Conservation (phyloP, 2,888 invertebrate genomes). For the Dryadula phaetusa region DNA sequence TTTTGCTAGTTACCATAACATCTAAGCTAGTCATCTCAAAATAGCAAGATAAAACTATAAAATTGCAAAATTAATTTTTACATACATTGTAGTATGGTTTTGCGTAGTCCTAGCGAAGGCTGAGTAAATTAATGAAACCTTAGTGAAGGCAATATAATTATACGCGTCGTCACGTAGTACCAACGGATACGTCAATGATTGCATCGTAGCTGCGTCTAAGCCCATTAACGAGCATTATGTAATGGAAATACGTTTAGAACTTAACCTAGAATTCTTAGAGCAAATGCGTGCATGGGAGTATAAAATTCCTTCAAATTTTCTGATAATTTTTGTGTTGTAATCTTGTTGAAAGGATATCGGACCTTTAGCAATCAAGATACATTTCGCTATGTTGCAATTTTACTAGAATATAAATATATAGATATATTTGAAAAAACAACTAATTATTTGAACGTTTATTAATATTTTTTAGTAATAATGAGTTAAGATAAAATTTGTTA, state of each 20-base stretch:
- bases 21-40: no score
- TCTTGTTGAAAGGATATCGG: no score
- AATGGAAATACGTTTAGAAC: constrained; percentile 7
- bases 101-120: constrained; percentile 1
- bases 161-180: constrained; percentile 12
- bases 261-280: constrained; percentile 10
- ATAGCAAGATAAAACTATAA: neutral
- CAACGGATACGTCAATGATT: constrained; percentile 16
- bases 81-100: neutral
- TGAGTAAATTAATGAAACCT: constrained; percentile 18
- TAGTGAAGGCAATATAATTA: constrained; percentile 15
- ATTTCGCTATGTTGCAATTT: no score
- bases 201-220: constrained; percentile 16
- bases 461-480: neutral
- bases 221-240: constrained; percentile 17
- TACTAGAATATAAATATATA: no score
- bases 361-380: no score
- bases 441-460: no score
- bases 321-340: no score
- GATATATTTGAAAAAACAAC: no score
- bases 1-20: no score
- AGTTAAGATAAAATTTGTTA: neutral
- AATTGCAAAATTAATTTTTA: neutral
- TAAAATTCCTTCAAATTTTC: no score
- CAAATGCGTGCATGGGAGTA: neutral